Evolutionary conservation across 2,888 invertebrate species (phyloP), one percentile per base, ranked within the genome.

Genomic region (Trisateles emortualis): DNA sequence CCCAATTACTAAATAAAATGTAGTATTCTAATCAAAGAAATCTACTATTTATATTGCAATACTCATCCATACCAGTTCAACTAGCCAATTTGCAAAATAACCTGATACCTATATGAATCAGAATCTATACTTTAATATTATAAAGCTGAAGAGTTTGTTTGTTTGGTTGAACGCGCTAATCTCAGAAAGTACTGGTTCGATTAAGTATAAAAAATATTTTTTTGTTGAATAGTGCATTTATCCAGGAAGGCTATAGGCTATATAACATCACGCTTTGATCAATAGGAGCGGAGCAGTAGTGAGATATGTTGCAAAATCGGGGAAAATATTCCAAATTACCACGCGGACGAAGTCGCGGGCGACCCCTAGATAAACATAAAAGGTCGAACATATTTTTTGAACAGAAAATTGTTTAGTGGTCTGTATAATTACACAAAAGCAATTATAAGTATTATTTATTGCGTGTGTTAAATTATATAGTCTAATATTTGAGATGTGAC

Each of bases 321-420:
- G n/a, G n/a, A n/a, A n/a, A n/a, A n/a, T n/a, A n/a, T n/a, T n/a
- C n/a, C n/a, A n/a, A n/a, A n/a, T n/a, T n/a, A n/a, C n/a, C n/a
- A n/a, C n/a, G n/a, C n/a, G n/a, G n/a, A n/a, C n/a, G n/a, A n/a
- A n/a, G n/a, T n/a, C n/a, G n/a, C n/a, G 19, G 16, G n/a, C 9
- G 17, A 50, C 22, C 46, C 6, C 40, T 16, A 50, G 17, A 46
- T 40, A 45, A 30, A 61, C 46, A 65, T 36, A 19, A 41, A 19
- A 35, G 22, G 45, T 24, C 26, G 14, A 33, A 26, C n/a, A 8
- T 4, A 47, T 1, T 36, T 38, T 22, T 39, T 39, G 22, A 3
- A 11, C 22, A 17, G 22, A 33, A 36, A 38, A 38, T 30, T 30
- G 13, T 46, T 22, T 40, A 24, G 3, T 42, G 2, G 22, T 41